Conservation (phyloP, 1,140 invertebrate species). For the Scaptodrosophila lebanonensis region DNA sequence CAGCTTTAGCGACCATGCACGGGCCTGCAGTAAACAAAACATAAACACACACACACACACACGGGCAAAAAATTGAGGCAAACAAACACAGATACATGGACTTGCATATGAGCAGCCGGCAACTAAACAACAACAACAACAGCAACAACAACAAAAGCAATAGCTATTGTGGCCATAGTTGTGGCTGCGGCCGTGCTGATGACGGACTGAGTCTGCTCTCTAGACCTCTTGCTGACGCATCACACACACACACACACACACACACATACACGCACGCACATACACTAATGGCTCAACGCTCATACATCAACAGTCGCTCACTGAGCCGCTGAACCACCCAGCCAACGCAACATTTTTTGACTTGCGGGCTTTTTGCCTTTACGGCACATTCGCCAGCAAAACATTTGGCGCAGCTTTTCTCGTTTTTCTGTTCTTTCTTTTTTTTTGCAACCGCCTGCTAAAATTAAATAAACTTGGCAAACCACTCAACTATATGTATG, state of each 20-base stretch:
- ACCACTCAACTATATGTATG: not conserved
- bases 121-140: constrained; percentile 2
- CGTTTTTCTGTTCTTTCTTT: constrained; percentile 15
- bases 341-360: constrained; percentile 10
- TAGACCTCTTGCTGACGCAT: constrained; percentile 29
- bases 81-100: constrained; percentile 22
- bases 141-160: constrained; percentile 18
- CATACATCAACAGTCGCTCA: constrained; percentile 4
- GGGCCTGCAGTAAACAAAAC: constrained; percentile 28
- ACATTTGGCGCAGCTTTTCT: constrained; percentile 32
- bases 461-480: constrained; percentile 64
- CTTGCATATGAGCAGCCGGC: constrained; percentile 27
- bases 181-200: constrained; percentile 50
- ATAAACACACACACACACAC: constrained; percentile 21
- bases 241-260: constrained; percentile 14
- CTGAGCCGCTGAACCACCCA: not conserved
- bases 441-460: constrained; percentile 3
- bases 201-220: constrained; percentile 24
- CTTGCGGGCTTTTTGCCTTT: constrained; percentile 24
- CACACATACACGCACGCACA: constrained; percentile 1
- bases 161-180: constrained; percentile 42
- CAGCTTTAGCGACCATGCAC: constrained; percentile 15
- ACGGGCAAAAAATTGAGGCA: constrained; percentile 26
- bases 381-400: no score
- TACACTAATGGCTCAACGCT: constrained; percentile 4